phyloP scores from a whole-genome alignment of 2,113 vertebrate species.

The Notiomystis cincta region DNA sequence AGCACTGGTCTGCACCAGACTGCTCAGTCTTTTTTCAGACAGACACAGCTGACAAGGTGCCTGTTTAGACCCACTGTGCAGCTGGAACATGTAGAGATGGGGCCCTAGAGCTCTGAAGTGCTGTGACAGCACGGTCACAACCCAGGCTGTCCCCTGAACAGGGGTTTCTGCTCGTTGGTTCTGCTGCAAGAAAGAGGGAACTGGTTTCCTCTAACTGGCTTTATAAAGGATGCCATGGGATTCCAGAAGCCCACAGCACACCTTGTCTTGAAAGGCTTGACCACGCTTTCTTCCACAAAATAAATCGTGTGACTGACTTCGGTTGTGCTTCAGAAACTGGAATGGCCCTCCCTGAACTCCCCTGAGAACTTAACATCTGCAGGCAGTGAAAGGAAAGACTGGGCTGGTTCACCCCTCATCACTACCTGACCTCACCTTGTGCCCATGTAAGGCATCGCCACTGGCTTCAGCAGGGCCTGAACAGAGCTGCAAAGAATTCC shows the following conservation, averaged over 20 bases:
- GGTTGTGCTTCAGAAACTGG: not conserved
- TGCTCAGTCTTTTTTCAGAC: not conserved
- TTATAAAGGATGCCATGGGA: not conserved
- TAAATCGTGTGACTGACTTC: fast-evolving
- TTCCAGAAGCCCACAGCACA: not conserved
- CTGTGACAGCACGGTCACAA: not conserved
- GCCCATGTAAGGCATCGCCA: not conserved
- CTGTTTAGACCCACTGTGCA: not conserved
- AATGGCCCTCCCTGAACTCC: not conserved
- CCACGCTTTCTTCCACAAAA: not conserved
- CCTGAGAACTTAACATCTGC: not conserved
- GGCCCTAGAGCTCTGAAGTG: not conserved
- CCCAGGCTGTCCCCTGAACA: not conserved
- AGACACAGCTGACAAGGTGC: not conserved
- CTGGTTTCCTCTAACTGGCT: not conserved
- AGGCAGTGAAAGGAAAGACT: not conserved
- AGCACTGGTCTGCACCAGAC: not conserved
- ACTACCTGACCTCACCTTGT: not conserved
- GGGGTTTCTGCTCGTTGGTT: not conserved
- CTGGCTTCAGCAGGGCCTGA: not conserved
- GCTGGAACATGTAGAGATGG: not conserved
- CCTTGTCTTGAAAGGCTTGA: not conserved
- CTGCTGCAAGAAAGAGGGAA: not conserved
- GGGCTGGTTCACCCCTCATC: not conserved
- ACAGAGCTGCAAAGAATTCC: not conserved